Conservation (phyloP, 2,888 invertebrate genomes). For the Xestia xanthographa region DNA sequence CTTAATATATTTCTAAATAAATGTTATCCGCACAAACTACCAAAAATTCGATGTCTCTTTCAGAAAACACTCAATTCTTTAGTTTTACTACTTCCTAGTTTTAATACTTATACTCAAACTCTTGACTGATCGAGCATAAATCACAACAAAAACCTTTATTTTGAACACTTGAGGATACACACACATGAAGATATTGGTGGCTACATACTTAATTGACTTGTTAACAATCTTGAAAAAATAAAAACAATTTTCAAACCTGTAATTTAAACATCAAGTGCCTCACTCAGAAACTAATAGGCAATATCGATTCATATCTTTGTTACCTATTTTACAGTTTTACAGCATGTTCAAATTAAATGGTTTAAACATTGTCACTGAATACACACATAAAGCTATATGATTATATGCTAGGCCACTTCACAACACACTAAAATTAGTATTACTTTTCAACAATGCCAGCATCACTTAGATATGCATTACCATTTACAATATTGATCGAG, state of each 20-base stretch:
- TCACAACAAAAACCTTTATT: background rate
- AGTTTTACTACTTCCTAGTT: constrained; percentile 16
- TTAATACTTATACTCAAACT: constrained; percentile 15
- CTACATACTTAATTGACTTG: background rate
- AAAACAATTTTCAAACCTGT: background rate
- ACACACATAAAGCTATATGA: constrained; percentile 12
- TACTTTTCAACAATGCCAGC: background rate
- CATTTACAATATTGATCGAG: constrained; percentile 45
- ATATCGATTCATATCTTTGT: background rate
- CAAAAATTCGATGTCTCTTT: constrained; percentile 53
- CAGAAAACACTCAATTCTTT: constrained; percentile 37
- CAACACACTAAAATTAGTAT: constrained; percentile 8
- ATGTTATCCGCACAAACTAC: constrained; percentile 12
- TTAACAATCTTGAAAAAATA: background rate
- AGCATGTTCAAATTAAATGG: constrained; percentile 16
- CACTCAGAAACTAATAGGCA: background rate
- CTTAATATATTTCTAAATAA: background rate
- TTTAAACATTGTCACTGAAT: constrained; percentile 6
- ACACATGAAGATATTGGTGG: too few species aligned
- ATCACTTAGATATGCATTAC: constrained; percentile 10
- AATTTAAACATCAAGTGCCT: background rate
- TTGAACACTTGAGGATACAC: constrained; percentile 2
- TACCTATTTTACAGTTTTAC: constrained; percentile 16
- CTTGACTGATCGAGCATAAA: background rate
- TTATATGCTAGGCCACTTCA: constrained; percentile 17